Evolutionary conservation across 2,888 invertebrate genomes (phyloP), one percentile per base, ranked within the genome.

Genomic region (Rutpela maculata): DNA sequence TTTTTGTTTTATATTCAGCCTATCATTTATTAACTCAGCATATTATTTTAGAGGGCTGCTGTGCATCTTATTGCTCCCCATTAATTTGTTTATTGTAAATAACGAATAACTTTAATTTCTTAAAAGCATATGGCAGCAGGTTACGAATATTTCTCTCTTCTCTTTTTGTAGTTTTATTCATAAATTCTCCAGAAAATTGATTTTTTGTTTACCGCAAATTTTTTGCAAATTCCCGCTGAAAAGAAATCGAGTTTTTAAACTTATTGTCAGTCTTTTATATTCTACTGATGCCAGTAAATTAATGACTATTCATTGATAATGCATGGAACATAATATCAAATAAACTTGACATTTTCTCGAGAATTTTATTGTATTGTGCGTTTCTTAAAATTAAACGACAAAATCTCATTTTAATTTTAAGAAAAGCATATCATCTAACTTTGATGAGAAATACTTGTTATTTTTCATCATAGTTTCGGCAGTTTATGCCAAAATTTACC

Each of bases 401-500:
- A 59, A 1, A 18, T 57, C 6, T 22, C 38, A 18, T 18, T 63
- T 55, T 17, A 19, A 62, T 63, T 72, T 57, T 72, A 63, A 55
- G 72, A 17, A 62, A 72, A 55, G 63, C 55, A 10, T 35, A 50
- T 62, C 10, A 31, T 70, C 35, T 22, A 83, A 83, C 84, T 83
- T 50, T 85, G 83, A 62, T 84, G 78, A 85, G 84, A 81, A 78
- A 85, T 85, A 75, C 65, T 11, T 15, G 18, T 18, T 74, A 84
- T 85, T 74, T 78, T 84, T 85, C 80, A 84, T 76, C 82, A 85
- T 55, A 71, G 85, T 84, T 82, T 35, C 15, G 62, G 75, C 55
- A 35, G 70, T 70, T 57, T 50, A 38, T 70, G 57, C 75, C 74
- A 81, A 82, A 84, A 85, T 87, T 94, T 95, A 96, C 97, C 97